Base-by-base conservation (phyloP, 2,113 vertebrate species). In the Boleophthalmus pectinirostris region DNA sequence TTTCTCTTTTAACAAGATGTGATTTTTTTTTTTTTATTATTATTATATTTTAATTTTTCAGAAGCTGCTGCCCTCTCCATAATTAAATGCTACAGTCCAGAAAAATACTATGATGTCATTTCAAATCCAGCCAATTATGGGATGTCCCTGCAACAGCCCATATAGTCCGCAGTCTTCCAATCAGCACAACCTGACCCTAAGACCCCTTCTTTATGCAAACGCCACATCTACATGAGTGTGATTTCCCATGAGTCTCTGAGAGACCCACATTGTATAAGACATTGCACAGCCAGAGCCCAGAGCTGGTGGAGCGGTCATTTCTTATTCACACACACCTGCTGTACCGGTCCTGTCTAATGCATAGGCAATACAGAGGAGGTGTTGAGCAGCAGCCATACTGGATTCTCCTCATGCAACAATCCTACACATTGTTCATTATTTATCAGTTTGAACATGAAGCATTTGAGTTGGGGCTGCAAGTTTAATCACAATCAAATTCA, bases 301-400 rank as follows among this genome's bases (percentile, higher is more conserved):
- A 14, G 64, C 23, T 69, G 76, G 64, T 72, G 15, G 35, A 70
- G 66, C 11, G 70, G 73, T 20, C 79, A 82, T 88, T 57, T 71
- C 74, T 88, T 85, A 86, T 89, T 86, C 79, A 79, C 29, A 76
- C 82, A 83, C 83, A 86, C 67, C 78, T 82, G 86, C 80, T 72
- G 65, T 72, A 79, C 83, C 78, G 74, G 74, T 33, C 33, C 70
- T 29, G 74, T 81, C 80, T 68, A 82, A 85, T 85, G 80, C 79
- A 80, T 77, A 78, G 71, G 69, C 46, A 82, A 76, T 23, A 74
- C 35, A 33, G 23, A 9, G 49, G 49, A 74, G 51, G 20, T 35
- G 74, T n/a, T 5, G 45, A 25, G 56, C 63, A 77, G 69, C 73
- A 49, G 15, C 54, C 54, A 72, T 69, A 47, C 61, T 64, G 47